Evolutionary conservation across 1,140 invertebrate species (phyloP), one percentile per base, ranked within the genome.

Genomic region (Leptonema lineaticorne): DNA sequence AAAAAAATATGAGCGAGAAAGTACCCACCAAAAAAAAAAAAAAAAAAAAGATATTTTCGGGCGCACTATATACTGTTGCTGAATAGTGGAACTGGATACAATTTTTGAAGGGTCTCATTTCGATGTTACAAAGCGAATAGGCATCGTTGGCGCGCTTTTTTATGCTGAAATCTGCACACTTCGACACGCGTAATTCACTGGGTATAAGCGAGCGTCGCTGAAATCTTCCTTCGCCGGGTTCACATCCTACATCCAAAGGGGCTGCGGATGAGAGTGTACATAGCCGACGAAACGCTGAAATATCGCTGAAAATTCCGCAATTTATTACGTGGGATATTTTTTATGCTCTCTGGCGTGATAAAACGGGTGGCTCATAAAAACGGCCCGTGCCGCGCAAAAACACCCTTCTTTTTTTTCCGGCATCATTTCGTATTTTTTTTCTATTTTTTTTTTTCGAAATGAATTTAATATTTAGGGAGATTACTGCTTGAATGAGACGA

Each of bases 301-400:
- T 69, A 72, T 69, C 58, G 57, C 37, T 64, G 24, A 29, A 62
- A 67, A 59, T 67, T 69, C 57, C 63, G 57, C 67, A 66, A 72
- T 69, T 67, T 72, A 72, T 72, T 69, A 68, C 63, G 64, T 68
- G 65, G 65, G 56, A 68, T 64, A 64, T 65, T 67, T 71, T 69
- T 69, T 67, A 65, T 46, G 58, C 50, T 53, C 63, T 28, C 9
- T 20, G 18, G 53, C 60, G 67, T 69, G 67, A 72, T 72, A 69
- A 72, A 72, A 56, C 67, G 67, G 48, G 33, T 48, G 46, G 30
- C n/a, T 48, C 62, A 64, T 64, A 64, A 64, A 50, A 62, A 27
- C 33, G 7, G 22, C 59, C 59, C 33, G 37, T 7, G 16, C 14
- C 30, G 20, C 18, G 7, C 27, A 22, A 20, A 11, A 9, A 11